A percentile compares a stretch with the other conserved stretches of the same genome.
phyloP scores from a whole-genome alignment of 1,140 invertebrate species.

The Dolichoris vasculosae region DNA sequence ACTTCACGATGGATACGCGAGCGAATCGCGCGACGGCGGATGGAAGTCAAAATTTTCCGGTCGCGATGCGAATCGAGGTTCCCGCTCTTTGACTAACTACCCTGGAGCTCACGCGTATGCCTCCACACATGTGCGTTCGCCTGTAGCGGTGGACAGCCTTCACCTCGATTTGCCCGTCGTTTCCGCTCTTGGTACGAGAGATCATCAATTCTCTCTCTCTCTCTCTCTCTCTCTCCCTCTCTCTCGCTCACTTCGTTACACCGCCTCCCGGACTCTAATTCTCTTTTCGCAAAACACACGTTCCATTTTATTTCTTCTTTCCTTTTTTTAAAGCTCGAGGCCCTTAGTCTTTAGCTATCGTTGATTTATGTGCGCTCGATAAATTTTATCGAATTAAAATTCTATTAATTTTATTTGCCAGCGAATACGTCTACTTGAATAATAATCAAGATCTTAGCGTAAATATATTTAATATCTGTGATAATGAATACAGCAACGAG shows the following conservation, averaged over 20 bases:
- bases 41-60: slow-evolving; percentile 42
- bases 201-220: not conserved
- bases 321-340: not conserved
- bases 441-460: not conserved
- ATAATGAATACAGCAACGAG: too few species aligned
- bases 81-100: not conserved
- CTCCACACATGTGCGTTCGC: not conserved
- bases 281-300: not conserved
- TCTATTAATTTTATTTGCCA: not conserved
- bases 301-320: not conserved
- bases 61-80: not conserved
- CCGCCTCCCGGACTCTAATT: not conserved
- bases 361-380: not conserved
- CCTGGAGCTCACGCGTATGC: not conserved
- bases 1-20: not conserved
- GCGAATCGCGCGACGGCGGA: slow-evolving; percentile 30
- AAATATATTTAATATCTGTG: too few species aligned
- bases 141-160: slow-evolving; percentile 64
- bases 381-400: not conserved
- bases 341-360: not conserved
- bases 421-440: not conserved
- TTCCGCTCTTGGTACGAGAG: slow-evolving; percentile 64
- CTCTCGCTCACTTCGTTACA: not conserved
- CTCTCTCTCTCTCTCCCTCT: not conserved
- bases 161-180: slow-evolving; percentile 71